Evolutionary conservation across 2,113 vertebrate genomes (phyloP).

Genomic region (Pterocles burchelli): DNA sequence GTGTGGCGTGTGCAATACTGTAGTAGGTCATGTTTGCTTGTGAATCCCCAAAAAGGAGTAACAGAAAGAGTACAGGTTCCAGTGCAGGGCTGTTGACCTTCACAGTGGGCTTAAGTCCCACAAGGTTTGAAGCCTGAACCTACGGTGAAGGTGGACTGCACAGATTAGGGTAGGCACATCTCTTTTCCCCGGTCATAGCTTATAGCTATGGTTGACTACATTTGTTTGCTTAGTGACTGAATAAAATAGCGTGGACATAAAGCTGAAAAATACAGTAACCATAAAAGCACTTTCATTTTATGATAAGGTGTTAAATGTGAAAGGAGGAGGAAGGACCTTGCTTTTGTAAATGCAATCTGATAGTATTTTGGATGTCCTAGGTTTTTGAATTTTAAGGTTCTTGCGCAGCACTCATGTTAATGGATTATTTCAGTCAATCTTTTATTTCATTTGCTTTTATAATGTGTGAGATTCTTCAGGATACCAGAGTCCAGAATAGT

Average conservation of each 20-base stretch:
- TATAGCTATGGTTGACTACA: constrained; percentile 25
- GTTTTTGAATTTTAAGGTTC: not conserved
- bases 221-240: constrained; percentile 63
- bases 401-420: not conserved
- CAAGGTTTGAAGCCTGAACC: not conserved
- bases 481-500: not conserved
- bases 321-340: not conserved
- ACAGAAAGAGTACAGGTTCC: not conserved
- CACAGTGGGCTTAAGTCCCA: not conserved
- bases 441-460: not conserved
- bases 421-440: not conserved
- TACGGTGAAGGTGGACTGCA: not conserved
- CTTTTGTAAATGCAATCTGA: not conserved
- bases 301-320: not conserved
- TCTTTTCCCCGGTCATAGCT: not conserved
- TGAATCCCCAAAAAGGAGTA: not conserved
- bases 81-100: not conserved
- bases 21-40: not conserved
- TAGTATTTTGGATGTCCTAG: not conserved
- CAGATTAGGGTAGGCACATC: not conserved
- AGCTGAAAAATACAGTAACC: constrained; percentile 47
- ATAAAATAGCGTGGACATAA: constrained; percentile 50
- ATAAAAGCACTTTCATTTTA: constrained; percentile 15
- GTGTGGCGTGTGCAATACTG: not conserved
- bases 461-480: not conserved